Base-by-base conservation (phyloP, 2,888 invertebrate genomes). In the Perithous albicinctus region DNA sequence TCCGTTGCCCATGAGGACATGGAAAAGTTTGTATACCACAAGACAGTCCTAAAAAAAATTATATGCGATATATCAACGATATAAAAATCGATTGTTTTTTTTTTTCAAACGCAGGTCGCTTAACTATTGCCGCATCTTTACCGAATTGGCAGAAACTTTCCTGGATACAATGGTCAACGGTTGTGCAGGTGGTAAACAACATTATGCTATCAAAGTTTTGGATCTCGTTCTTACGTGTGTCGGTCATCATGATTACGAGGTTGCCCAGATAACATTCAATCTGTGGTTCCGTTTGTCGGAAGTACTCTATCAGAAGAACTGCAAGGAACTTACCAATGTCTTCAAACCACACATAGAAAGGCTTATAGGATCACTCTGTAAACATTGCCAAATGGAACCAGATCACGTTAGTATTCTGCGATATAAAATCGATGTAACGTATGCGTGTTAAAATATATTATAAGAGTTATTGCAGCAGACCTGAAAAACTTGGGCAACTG, bases 201-300 rank as follows among this genome's bases (percentile, higher is more conserved):
- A 97, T 93, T 97, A 96, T 93, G 96, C 97, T 0, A 94, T 98
- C 83, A 96, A 97, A 91, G 96, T 97, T 2, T 94, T 99, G 81
- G 98, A 99, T 91, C 94, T 99, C 86, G 96, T 98, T 8, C 94
- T 99, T 61, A 96, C 96, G 43, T 98, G 99, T 93, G 97, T 98
- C 8, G 98, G 98, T 0, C 99, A 99, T 94, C 98, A 99, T 93
- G 99, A 99, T 92, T 99, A 98, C 93, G 98, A 99, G 95, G 94
- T 96, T 12, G 95, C 95, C 10, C 95, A 95, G 89, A 97, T 99
- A 86, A 98, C 99, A 0, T 99, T 99, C 92, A 97, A 98, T 93
- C 94, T 99, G 79, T 99, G 99, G 99, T 99, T 98, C 93, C 95
- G 97, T 29, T 93, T 99, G 41, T 98, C 99, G 3, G 99, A 99